Base-by-base conservation (phyloP, 2,113 vertebrate species). In the Malaclemys terrapin region DNA sequence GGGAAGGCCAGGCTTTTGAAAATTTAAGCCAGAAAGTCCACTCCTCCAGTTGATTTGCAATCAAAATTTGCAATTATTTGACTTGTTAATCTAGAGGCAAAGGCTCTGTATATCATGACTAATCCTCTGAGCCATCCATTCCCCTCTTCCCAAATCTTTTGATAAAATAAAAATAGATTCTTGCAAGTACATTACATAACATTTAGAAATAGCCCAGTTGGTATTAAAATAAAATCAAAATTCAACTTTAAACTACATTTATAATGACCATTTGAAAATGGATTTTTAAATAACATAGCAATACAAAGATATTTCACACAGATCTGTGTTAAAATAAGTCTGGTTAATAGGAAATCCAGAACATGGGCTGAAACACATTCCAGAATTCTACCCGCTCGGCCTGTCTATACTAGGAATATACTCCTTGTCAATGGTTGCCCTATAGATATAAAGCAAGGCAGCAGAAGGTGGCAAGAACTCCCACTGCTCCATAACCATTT, bases 311-410 rank as follows among this genome's bases (percentile, higher is more conserved):
- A 95, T 94, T 95, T 96, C 90, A 88, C 82, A 88, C 91, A 97
- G 94, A 92, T 79, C 75, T 96, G 95, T 95, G 94, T 96, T 96
- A 97, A 97, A 97, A 95, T 92, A 95, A 95, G 89, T 57, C 94
- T 97, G 95, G 94, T 96, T 97, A 96, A 96, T 96, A 96, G 94
- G 96, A 96, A 97, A 96, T 94, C 95, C 57, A 89, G 96, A 97
- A 97, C 96, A 95, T 95, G 93, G 95, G 87, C 95, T 95, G 97
- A 94, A 97, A 96, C 89, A 1, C 95, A 94, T 96, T 95, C 96
- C 95, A 96, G 95, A 97, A 97, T 97, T 96, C 96, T 95, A 97
- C 95, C 95, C 90, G 95, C 97, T 97, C 96, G 95, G 96, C 95
- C 94, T 97, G 96, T 95, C 95, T 97, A 97, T 90, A 96, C 93